Evolutionary conservation across 2,888 invertebrate species (phyloP).

Genomic region (Cephus sareptanus): DNA sequence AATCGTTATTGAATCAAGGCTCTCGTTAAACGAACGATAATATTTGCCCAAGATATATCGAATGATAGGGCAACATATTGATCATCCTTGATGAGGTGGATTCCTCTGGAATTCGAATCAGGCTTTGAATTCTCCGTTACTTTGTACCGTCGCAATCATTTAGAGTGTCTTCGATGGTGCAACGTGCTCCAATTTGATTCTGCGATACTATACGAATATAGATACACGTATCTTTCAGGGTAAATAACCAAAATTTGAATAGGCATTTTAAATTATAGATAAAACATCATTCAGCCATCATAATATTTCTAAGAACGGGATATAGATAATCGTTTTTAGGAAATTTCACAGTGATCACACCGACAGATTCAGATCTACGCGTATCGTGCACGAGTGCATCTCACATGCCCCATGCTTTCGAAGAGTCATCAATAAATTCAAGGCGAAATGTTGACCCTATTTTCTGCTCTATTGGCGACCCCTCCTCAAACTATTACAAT

Average conservation of each 20-base stretch:
- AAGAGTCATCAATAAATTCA: neutral
- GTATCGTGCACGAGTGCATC: neutral
- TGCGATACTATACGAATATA: neutral
- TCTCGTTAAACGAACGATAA: constrained; percentile 4
- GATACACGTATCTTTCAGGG: neutral
- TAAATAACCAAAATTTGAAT: neutral
- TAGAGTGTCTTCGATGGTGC: neutral
- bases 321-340: too few species aligned
- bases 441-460: neutral
- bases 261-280: neutral
- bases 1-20: constrained; percentile 3
- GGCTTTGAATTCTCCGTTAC: neutral
- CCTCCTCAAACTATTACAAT: neutral
- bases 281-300: neutral
- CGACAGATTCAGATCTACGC: neutral
- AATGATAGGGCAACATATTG: neutral
- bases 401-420: neutral
- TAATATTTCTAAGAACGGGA: too few species aligned
- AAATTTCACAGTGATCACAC: neutral
- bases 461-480: neutral
- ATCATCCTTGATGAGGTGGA: neutral
- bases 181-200: neutral
- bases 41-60: constrained; percentile 1
- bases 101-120: neutral
- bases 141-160: neutral